These are phyloP conservation scores for Temnopleurus reevesii DNA, from an alignment of 53 echinoderm and acorn worm species.

Conservation along the genomic window DNA sequence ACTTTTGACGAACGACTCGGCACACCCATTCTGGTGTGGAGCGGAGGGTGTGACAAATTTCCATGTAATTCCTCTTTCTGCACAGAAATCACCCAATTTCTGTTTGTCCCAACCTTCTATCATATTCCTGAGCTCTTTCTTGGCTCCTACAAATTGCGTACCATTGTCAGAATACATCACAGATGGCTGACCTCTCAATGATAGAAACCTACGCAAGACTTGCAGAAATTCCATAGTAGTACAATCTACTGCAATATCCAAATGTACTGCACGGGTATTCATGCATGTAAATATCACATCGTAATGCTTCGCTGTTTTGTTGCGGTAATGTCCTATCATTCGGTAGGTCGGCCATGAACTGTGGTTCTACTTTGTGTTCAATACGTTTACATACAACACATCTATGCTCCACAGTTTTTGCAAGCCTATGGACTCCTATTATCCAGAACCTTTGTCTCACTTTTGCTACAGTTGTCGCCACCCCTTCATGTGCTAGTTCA, in stretches of 20 bases:
- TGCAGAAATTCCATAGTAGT: slow-evolving; percentile 54
- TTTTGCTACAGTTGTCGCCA: slow-evolving; percentile 57
- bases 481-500: slow-evolving; percentile 59
- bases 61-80: slow-evolving; percentile 64
- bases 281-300: slow-evolving; percentile 61
- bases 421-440: slow-evolving; percentile 39
- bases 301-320: slow-evolving; percentile 61
- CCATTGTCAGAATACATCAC: slow-evolving; percentile 70
- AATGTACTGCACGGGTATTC: slow-evolving; percentile 49
- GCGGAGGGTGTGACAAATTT: slow-evolving; percentile 74
- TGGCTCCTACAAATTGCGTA: slow-evolving; percentile 68
- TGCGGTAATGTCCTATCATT: slow-evolving; percentile 59
- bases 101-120: slow-evolving; percentile 58
- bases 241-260: slow-evolving; percentile 58
- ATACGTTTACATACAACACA: slow-evolving; percentile 62
- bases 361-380: slow-evolving; percentile 61
- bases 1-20: slow-evolving; percentile 75
- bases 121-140: slow-evolving; percentile 65
- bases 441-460: slow-evolving; percentile 48
- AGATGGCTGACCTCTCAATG: slow-evolving; percentile 52
- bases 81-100: slow-evolving; percentile 72
- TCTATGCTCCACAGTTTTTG: slow-evolving; percentile 65
- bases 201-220: slow-evolving; percentile 56
- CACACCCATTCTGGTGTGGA: slow-evolving; percentile 82
- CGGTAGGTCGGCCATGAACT: slow-evolving; percentile 63